These are phyloP conservation scores for Pandion haliaetus DNA, from an alignment of 2,113 vertebrate genomes.

Conservation along the genomic window DNA sequence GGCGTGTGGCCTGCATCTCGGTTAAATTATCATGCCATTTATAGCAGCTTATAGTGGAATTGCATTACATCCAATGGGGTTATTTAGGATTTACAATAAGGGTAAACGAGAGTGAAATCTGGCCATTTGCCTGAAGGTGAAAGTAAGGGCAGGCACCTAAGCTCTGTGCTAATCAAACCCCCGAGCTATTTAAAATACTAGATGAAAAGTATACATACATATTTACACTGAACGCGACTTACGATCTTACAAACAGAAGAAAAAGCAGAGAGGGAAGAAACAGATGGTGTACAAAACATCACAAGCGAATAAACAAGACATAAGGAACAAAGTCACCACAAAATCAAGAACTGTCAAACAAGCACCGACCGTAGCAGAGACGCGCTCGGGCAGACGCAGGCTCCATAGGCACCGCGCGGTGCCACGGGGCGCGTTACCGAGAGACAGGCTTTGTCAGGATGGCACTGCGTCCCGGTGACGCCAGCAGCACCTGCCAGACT, in stretches of 20 bases:
- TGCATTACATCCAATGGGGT: background rate
- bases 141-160: background rate
- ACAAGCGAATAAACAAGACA: slow-evolving; percentile 19
- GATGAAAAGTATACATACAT: background rate
- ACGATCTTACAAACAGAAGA: background rate
- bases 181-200: background rate
- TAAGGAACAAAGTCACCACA: slow-evolving; percentile 9
- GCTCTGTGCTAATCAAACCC: background rate
- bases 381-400: background rate
- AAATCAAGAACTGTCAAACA: slow-evolving; percentile 47
- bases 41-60: background rate
- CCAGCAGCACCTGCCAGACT: background rate
- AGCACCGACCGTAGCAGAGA: background rate
- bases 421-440: background rate
- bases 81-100: background rate
- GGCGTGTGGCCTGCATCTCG: background rate
- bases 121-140: background rate
- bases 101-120: background rate
- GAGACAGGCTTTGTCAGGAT: background rate
- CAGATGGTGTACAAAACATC: slow-evolving; percentile 46
- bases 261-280: slow-evolving; percentile 16
- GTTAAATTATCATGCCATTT: background rate
- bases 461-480: background rate
- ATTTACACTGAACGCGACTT: background rate
- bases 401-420: background rate